A percentile compares a stretch with the other conserved stretches of the same genome.
phyloP scores from a whole-genome alignment of 2,888 invertebrate species.

The Sphaerophoria taeniata region DNA sequence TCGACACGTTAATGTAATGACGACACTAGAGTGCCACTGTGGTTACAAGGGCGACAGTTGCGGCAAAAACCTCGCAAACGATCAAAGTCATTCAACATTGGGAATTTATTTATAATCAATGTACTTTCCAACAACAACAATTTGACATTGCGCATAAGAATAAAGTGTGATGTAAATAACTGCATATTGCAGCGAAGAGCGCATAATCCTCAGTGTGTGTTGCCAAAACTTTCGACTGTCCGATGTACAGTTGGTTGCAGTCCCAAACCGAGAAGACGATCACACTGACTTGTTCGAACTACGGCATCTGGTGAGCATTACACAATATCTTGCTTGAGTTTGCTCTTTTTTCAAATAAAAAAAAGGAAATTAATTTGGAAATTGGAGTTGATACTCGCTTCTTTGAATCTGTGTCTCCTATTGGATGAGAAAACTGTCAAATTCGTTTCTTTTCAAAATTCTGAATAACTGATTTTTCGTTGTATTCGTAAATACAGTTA shows the following conservation, averaged over 20 bases:
- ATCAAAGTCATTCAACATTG: conserved; percentile 46
- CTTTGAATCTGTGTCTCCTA: too few relatives aligned
- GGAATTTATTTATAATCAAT: conserved; percentile 68
- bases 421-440: too few relatives aligned
- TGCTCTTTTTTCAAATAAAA: too few relatives aligned
- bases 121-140: conserved; percentile 17
- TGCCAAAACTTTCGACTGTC: conserved; percentile 38
- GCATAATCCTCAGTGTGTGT: conserved; percentile 41
- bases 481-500: conserved; percentile 7
- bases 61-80: background rate
- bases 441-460: background rate
- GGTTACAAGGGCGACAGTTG: too few relatives aligned
- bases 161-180: too few relatives aligned
- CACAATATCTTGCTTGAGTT: too few relatives aligned
- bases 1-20: too few relatives aligned
- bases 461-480: background rate
- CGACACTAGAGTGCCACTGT: too few relatives aligned
- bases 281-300: conserved; percentile 42
- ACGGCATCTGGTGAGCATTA: conserved; percentile 61
- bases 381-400: background rate
- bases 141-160: conserved; percentile 21
- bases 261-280: conserved; percentile 19
- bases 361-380: background rate
- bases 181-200: background rate
- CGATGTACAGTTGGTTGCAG: conserved; percentile 50